phyloP scores from a whole-genome alignment of 1,140 invertebrate genomes.

The Pseudoatta argentina region DNA sequence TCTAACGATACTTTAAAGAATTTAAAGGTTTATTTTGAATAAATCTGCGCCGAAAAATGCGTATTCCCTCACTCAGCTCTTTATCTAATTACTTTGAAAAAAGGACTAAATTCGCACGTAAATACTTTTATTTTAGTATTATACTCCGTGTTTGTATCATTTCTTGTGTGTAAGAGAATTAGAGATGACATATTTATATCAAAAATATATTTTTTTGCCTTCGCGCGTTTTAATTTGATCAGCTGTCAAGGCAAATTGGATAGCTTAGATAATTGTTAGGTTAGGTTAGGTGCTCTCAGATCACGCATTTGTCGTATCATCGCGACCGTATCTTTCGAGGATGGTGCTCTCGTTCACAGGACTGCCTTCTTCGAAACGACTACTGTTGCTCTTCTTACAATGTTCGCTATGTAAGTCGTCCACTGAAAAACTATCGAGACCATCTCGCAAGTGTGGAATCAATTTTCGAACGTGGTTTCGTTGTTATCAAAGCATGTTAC shows the following conservation, averaged over 20 bases:
- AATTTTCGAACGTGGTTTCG: not conserved
- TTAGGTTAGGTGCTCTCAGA: conserved; percentile 15
- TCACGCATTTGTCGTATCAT: not conserved
- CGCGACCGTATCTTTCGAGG: not conserved
- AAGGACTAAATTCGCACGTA: too few relatives aligned
- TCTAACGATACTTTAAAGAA: not conserved
- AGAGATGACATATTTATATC: too few relatives aligned
- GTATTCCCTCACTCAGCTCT: not conserved
- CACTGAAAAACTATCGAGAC: not conserved
- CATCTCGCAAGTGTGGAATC: too few relatives aligned
- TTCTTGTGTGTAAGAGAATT: not conserved
- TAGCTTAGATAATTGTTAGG: conserved; percentile 5
- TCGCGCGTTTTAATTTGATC: not conserved
- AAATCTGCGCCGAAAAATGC: not conserved
- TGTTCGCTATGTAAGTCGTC: conserved; percentile 75
- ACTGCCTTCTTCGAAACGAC: conserved; percentile 60
- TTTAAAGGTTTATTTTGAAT: too few relatives aligned
- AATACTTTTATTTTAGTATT: not conserved
- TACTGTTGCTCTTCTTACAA: conserved; percentile 68
- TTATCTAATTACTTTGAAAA: not conserved
- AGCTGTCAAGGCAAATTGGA: too few relatives aligned
- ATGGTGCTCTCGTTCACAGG: conserved; percentile 62
- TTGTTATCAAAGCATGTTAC: not conserved
- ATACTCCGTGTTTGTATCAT: not conserved
- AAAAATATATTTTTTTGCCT: too few relatives aligned